Percentiles rank a stretch among this genome's conserved stretches.
Evolutionary conservation across 2,113 vertebrate species (phyloP).

Genomic region (Cranoglanis bouderius): DNA sequence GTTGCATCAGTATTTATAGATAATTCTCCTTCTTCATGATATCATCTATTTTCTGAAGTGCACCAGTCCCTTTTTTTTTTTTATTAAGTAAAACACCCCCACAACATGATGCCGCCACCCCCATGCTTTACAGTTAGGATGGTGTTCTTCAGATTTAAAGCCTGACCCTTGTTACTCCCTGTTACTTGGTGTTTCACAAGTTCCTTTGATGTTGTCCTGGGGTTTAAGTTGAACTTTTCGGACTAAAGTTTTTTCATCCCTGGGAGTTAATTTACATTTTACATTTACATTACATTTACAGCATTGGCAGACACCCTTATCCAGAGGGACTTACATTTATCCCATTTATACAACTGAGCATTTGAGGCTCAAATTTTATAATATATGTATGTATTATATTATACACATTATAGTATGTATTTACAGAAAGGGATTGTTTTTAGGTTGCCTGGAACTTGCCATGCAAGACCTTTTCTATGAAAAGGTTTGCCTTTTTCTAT

Average conservation of each 20-base stretch:
- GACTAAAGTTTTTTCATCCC: not conserved
- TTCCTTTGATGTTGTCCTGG: not conserved
- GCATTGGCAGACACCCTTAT: too few relatives aligned
- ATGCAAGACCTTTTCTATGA: conserved; percentile 6
- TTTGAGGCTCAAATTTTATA: too few relatives aligned
- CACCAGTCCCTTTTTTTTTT: not conserved
- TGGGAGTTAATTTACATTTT: not conserved
- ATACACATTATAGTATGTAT: not conserved
- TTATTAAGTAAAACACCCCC: not conserved
- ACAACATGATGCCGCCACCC: not conserved
- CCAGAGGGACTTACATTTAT: too few relatives aligned
- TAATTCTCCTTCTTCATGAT: not conserved
- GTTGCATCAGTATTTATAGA: not conserved
- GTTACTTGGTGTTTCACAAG: not conserved
- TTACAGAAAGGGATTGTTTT: conserved; percentile 1
- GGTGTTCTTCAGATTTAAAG: not conserved
- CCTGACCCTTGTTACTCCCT: not conserved
- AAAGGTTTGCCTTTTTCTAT: conserved; percentile 19
- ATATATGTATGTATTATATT: not conserved
- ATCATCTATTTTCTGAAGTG: not conserved
- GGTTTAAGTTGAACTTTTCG: not conserved
- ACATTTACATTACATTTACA: too few relatives aligned
- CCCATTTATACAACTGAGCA: too few relatives aligned
- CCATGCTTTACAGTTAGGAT: not conserved
- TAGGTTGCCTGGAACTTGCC: not conserved